These are phyloP conservation scores for Lepidochrysops patricia DNA, from an alignment of 2,888 invertebrate genomes.

Conservation along the genomic window DNA sequence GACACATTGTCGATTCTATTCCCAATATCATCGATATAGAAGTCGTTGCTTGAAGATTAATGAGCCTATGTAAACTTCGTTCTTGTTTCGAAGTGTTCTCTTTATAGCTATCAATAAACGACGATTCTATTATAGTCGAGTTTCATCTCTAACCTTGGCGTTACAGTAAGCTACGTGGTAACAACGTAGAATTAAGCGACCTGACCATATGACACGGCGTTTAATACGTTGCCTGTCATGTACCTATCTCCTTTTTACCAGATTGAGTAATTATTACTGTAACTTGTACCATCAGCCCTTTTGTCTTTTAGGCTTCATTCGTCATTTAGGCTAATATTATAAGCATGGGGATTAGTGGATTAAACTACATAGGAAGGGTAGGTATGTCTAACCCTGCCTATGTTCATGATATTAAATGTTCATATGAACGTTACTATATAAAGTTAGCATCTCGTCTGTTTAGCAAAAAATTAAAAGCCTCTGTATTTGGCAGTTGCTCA, in stretches of 20 bases:
- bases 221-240: neutral
- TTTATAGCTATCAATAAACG: neutral
- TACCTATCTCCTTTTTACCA: no score
- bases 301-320: no score
- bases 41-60: slow-evolving; percentile 11
- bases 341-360: no score
- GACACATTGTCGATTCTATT: neutral
- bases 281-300: no score
- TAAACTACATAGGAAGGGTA: no score
- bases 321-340: no score
- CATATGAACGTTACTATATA: no score
- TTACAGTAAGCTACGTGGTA: neutral
- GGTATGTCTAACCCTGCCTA: no score
- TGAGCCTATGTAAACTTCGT: neutral
- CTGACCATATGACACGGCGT: neutral
- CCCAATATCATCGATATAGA: neutral
- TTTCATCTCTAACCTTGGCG: slow-evolving; percentile 2
- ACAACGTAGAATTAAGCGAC: neutral
- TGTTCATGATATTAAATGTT: no score
- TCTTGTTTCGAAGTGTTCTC: neutral
- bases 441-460: no score
- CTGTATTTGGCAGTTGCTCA: neutral
- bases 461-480: neutral
- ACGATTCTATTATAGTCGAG: neutral
- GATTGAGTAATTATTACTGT: no score